phyloP scores from a whole-genome alignment of 1,140 invertebrate species.

The Aphaenogaster floridana region DNA sequence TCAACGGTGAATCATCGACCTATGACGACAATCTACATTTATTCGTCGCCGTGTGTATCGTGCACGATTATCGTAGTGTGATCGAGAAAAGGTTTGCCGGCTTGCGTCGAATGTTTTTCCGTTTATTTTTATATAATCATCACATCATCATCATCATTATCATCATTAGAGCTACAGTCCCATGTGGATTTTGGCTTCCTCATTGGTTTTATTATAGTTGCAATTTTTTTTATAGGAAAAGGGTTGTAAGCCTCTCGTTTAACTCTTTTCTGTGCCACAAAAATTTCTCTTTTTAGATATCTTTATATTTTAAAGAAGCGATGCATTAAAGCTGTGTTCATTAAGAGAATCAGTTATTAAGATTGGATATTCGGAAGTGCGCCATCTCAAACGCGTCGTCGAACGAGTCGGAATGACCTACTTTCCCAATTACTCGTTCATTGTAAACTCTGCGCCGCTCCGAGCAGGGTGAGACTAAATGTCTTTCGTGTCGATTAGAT shows the following conservation, averaged over 20 bases:
- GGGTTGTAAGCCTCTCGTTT: neutral
- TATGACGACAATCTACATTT: neutral
- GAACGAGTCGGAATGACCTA: slow-evolving; percentile 63
- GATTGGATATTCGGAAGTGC: slow-evolving; percentile 39
- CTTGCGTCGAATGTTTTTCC: neutral
- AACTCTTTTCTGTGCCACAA: neutral
- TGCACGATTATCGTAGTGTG: neutral
- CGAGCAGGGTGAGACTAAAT: slow-evolving; percentile 14
- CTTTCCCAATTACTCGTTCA: slow-evolving; percentile 71
- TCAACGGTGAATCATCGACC: slow-evolving; percentile 65
- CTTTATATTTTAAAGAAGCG: neutral
- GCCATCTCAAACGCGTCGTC: slow-evolving; percentile 49
- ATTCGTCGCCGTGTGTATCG: neutral
- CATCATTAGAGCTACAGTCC: neutral
- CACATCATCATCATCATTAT: neutral
- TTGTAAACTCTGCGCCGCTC: slow-evolving; percentile 53
- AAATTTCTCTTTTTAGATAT: neutral
- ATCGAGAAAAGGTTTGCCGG: neutral
- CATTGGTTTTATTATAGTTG: neutral
- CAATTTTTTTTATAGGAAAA: neutral
- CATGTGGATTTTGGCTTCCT: neutral
- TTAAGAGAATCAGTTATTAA: slow-evolving; percentile 1
- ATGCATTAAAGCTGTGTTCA: neutral
- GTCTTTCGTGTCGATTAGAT: slow-evolving; percentile 56
- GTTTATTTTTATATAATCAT: slow-evolving; percentile 7